Evolutionary conservation across 92 coral and sea anemone species (phyloP).

Genomic region (Galaxea fascicularis): DNA sequence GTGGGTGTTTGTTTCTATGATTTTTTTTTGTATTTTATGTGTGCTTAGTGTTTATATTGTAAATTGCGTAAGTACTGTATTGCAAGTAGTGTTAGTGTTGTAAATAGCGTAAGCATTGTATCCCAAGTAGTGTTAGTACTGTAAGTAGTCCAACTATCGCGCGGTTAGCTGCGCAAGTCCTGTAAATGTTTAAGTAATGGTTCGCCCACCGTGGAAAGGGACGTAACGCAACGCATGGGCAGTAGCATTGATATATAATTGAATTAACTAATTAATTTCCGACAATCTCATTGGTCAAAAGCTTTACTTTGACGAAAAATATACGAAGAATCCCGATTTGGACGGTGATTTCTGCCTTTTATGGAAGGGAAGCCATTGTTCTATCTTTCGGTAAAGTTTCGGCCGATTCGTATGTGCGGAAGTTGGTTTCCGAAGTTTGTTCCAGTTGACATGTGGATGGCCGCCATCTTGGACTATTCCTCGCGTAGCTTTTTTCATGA

Average conservation of each 20-base stretch:
- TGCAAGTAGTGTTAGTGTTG: too few relatives aligned
- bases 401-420: slow-evolving; percentile 22
- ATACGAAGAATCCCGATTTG: not conserved
- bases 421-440: slow-evolving; percentile 5
- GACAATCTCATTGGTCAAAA: slow-evolving; percentile 9
- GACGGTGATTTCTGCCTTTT: not conserved
- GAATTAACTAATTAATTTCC: slow-evolving; percentile 21
- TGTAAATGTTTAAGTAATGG: slow-evolving; percentile 30
- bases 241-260: not conserved
- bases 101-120: too few relatives aligned
- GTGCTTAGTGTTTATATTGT: too few relatives aligned
- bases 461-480: not conserved
- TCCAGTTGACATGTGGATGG: too few relatives aligned
- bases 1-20: too few relatives aligned
- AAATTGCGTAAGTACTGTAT: too few relatives aligned
- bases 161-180: too few relatives aligned
- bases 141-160: too few relatives aligned
- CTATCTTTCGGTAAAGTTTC: not conserved
- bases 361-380: slow-evolving; percentile 9
- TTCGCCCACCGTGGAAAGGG: slow-evolving; percentile 9
- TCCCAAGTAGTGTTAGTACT: too few relatives aligned
- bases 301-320: slow-evolving; percentile 5
- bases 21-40: too few relatives aligned
- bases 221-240: slow-evolving; percentile 19
- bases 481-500: not conserved